A percentile compares a stretch with the other conserved stretches of the same genome.
Conservation (phyloP, 2,113 vertebrate genomes). For the Aegithalos caudatus region DNA sequence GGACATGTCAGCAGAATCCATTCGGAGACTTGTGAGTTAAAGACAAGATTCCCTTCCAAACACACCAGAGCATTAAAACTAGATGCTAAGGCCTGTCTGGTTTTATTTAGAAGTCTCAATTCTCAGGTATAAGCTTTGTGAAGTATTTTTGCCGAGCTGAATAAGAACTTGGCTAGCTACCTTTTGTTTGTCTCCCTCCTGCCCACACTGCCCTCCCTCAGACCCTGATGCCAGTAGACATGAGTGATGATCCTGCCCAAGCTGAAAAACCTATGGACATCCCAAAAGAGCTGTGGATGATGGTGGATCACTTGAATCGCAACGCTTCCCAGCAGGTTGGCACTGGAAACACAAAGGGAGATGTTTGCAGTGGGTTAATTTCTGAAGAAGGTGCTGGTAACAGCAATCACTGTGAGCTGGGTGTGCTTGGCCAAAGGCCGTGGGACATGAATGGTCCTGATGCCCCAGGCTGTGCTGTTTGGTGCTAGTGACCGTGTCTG, state of each 20-base stretch:
- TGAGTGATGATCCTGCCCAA: slow-evolving; percentile 20
- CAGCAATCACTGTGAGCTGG: background rate
- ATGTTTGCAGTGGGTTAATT: background rate
- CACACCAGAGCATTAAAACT: background rate
- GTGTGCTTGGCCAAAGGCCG: background rate
- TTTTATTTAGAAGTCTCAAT: background rate
- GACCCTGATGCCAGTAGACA: slow-evolving; percentile 69
- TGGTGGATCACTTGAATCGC: slow-evolving; percentile 91
- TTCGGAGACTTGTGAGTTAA: slow-evolving; percentile 82
- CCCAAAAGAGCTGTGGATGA: slow-evolving; percentile 96
- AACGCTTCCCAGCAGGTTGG: slow-evolving; percentile 89
- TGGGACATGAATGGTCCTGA: background rate
- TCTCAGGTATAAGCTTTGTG: background rate
- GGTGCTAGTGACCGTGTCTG: background rate
- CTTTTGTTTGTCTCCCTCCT: background rate
- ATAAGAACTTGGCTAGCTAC: background rate
- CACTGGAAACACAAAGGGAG: background rate
- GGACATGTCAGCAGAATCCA: slow-evolving; percentile 79
- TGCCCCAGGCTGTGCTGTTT: background rate
- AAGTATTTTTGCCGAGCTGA: background rate
- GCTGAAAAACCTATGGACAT: slow-evolving; percentile 84
- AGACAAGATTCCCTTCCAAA: background rate
- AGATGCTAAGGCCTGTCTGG: background rate
- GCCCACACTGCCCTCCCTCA: background rate
- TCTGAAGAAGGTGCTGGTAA: background rate